Evolutionary conservation across 1,140 invertebrate species (phyloP).

Genomic region (Drosophila kikkawai): DNA sequence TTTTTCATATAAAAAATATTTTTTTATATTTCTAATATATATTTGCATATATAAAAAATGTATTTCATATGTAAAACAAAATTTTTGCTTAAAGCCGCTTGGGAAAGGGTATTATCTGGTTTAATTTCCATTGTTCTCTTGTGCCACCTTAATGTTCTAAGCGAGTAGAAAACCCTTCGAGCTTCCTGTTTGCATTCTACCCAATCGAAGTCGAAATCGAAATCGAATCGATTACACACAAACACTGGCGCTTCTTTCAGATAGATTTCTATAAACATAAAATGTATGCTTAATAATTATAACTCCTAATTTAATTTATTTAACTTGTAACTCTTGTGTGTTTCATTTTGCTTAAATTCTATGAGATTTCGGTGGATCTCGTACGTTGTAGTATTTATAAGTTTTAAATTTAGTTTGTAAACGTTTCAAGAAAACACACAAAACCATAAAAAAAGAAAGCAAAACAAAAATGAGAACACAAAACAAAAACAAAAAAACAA

Average conservation of each 20-base stretch:
- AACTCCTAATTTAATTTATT: constrained; percentile 74
- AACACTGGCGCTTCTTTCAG: constrained; percentile 47
- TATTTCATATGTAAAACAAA: neutral
- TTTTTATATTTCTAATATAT: neutral
- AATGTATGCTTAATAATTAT: constrained; percentile 36
- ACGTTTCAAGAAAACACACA: constrained; percentile 56
- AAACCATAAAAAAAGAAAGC: constrained; percentile 17
- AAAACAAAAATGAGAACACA: constrained; percentile 32
- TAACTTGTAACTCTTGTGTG: constrained; percentile 67
- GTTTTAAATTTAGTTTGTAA: constrained; percentile 78
- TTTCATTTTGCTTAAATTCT: constrained; percentile 69
- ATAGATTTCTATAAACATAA: constrained; percentile 47
- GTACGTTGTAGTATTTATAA: constrained; percentile 83
- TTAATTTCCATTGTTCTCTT: constrained; percentile 34
- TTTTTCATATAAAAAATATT: neutral
- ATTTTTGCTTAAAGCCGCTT: constrained; percentile 1
- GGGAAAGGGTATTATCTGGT: constrained; percentile 35
- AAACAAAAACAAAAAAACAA: constrained; percentile 32
- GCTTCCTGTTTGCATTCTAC: constrained; percentile 54
- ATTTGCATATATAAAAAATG: neutral
- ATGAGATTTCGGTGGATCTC: constrained; percentile 82
- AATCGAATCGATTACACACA: constrained; percentile 38
- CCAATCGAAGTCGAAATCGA: constrained; percentile 17
- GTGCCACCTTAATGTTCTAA: constrained; percentile 39
- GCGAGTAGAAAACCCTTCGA: constrained; percentile 26